A percentile compares a stretch with the other conserved stretches of the same genome.
These are phyloP conservation scores for Brachyalestes nurse DNA, from an alignment of 2,797 vertebrate species.

Conservation along the genomic window DNA sequence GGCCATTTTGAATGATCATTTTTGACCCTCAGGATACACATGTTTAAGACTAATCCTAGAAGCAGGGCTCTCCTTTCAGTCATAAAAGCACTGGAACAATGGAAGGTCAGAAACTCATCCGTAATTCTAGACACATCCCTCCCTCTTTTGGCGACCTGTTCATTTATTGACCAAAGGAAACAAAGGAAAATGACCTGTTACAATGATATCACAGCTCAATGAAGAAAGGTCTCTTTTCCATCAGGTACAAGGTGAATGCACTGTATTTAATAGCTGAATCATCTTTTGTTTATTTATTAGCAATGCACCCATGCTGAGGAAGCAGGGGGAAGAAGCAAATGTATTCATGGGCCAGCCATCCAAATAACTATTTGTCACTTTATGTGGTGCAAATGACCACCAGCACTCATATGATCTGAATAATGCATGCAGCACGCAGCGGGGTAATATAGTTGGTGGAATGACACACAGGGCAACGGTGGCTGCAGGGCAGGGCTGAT, in stretches of 20 bases:
- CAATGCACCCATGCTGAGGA: not conserved
- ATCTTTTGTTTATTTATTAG: conserved; percentile 8
- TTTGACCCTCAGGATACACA: not conserved
- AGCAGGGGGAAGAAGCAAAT: not conserved
- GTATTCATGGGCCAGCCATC: conserved; percentile 20
- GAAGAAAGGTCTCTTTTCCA: not conserved
- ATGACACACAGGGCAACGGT: conserved; percentile 24
- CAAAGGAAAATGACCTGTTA: not conserved
- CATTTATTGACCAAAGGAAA: conserved; percentile 12
- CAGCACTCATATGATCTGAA: conserved; percentile 23
- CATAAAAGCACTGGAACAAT: not conserved
- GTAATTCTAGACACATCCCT: not conserved
- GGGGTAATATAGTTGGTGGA: conserved; percentile 18
- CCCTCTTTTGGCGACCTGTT: not conserved
- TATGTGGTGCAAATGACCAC: conserved; percentile 36
- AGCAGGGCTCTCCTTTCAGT: conserved; percentile 5
- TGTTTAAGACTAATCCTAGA: not conserved
- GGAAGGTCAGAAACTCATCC: not conserved
- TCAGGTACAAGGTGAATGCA: not conserved
- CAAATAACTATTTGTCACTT: conserved; percentile 35
- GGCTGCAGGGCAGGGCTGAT: conserved; percentile 17
- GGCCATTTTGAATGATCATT: not conserved
- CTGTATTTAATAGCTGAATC: not conserved
- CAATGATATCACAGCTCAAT: not conserved
- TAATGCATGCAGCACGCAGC: conserved; percentile 31